Conservation (phyloP, 2,797 vertebrate species). For the Caiman crocodilus region DNA sequence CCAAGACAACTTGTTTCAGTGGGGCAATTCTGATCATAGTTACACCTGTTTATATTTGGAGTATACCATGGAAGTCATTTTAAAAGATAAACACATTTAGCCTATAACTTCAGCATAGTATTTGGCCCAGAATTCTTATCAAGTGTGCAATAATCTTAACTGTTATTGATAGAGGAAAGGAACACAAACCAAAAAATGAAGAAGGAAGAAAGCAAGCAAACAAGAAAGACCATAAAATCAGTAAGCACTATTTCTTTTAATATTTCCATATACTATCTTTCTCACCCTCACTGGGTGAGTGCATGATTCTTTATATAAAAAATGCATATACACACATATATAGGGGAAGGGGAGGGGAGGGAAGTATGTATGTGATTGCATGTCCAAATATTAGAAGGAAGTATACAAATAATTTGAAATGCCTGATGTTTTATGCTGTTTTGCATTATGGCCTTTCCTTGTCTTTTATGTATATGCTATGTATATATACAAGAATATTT, state of each 20-base stretch:
- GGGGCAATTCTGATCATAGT: constrained; percentile 62
- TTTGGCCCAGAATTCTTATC: neutral
- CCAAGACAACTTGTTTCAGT: constrained; percentile 59
- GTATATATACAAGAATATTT: neutral
- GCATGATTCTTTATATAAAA: neutral
- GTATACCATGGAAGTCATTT: constrained; percentile 41
- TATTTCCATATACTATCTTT: neutral
- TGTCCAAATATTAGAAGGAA: neutral
- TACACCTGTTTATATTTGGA: constrained; percentile 62
- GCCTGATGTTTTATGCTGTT: neutral
- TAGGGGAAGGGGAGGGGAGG: neutral
- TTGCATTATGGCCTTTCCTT: neutral
- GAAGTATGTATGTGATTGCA: neutral
- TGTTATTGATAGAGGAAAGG: neutral
- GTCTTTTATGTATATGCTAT: neutral
- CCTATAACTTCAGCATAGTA: constrained; percentile 25
- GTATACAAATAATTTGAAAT: neutral
- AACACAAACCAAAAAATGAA: neutral
- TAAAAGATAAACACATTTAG: constrained; percentile 36
- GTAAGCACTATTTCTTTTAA: neutral
- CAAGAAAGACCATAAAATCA: neutral
- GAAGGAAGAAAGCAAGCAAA: neutral
- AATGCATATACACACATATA: fast-evolving
- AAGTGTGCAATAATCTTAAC: constrained; percentile 25
- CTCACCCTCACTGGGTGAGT: neutral